These are phyloP conservation scores for Agriopis leucophaearia DNA, from an alignment of 2,888 invertebrate species.

Conservation along the genomic window DNA sequence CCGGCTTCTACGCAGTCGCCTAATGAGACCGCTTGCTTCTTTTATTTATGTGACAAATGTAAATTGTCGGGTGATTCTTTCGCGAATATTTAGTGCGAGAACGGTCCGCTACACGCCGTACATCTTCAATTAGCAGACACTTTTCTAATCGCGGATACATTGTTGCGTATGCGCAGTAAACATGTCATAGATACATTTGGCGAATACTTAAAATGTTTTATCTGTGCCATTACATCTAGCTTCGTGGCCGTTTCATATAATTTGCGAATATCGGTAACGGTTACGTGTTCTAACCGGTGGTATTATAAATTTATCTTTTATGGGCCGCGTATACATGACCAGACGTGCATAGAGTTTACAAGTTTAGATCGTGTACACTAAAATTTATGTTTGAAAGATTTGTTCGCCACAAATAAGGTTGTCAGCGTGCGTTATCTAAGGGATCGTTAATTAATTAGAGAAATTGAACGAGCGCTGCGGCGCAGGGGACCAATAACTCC, in stretches of 20 bases:
- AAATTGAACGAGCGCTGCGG: slow-evolving; percentile 84
- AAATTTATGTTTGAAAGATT: slow-evolving; percentile 86
- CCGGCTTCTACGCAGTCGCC: slow-evolving; percentile 58
- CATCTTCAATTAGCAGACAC: slow-evolving; percentile 67
- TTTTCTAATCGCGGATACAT: slow-evolving; percentile 65
- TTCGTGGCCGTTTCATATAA: slow-evolving; percentile 57
- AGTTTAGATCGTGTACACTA: slow-evolving; percentile 82
- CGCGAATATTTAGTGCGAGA: slow-evolving; percentile 73
- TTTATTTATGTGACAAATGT: slow-evolving; percentile 83
- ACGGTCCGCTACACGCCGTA: slow-evolving; percentile 59
- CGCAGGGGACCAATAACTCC: slow-evolving; percentile 85
- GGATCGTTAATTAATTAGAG: slow-evolving; percentile 87
- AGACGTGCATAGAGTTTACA: slow-evolving; percentile 80
- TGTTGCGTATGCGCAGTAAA: slow-evolving; percentile 62
- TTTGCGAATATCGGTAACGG: slow-evolving; percentile 61
- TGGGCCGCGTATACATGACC: slow-evolving; percentile 61
- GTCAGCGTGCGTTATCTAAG: slow-evolving; percentile 84
- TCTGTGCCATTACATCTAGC: slow-evolving; percentile 45
- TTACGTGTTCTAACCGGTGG: slow-evolving; percentile 51
- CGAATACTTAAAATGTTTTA: slow-evolving; percentile 53
- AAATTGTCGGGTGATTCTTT: slow-evolving; percentile 76
- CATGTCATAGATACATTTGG: slow-evolving; percentile 62
- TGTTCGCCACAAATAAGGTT: slow-evolving; percentile 86
- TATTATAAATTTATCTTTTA: slow-evolving; percentile 74
- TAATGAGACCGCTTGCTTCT: slow-evolving; percentile 79